phyloP scores from a whole-genome alignment of 2,113 vertebrate genomes.

The Phoxinus phoxinus region DNA sequence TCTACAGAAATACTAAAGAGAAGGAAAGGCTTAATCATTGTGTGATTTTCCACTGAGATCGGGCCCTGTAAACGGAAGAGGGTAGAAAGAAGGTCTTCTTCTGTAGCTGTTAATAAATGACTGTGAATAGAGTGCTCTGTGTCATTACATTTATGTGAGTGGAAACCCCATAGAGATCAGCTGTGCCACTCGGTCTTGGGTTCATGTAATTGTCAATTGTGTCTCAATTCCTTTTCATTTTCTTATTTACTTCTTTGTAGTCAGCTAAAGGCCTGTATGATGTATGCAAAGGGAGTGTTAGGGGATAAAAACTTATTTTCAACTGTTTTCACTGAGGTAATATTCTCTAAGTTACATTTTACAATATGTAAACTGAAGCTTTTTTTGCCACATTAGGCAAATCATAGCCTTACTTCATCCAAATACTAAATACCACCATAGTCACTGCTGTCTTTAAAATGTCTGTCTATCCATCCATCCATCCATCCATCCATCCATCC shows the following conservation, averaged over 20 bases:
- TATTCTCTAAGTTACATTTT: neutral
- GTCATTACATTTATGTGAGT: neutral
- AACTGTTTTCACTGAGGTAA: neutral
- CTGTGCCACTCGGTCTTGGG: neutral
- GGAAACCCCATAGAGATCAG: conserved; percentile 19
- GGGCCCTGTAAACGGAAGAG: neutral
- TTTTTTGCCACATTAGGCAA: too few species aligned
- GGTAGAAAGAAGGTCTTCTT: neutral
- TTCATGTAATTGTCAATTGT: neutral
- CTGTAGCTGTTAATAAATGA: neutral
- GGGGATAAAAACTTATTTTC: neutral
- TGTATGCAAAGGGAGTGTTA: neutral
- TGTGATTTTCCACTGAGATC: conserved; percentile 40
- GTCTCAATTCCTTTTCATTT: neutral
- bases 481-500: neutral
- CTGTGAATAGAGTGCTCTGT: neutral
- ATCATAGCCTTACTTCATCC: too few species aligned
- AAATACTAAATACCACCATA: too few species aligned
- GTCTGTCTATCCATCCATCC: neutral
- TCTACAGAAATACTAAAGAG: conserved; percentile 30
- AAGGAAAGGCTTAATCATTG: conserved; percentile 37
- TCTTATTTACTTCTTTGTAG: neutral
- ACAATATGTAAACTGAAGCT: too few species aligned
- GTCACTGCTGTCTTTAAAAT: too few species aligned
- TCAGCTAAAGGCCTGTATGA: neutral